Base-by-base conservation (phyloP, 1,140 invertebrate genomes). In the Pseudomyrmex gracilis region DNA sequence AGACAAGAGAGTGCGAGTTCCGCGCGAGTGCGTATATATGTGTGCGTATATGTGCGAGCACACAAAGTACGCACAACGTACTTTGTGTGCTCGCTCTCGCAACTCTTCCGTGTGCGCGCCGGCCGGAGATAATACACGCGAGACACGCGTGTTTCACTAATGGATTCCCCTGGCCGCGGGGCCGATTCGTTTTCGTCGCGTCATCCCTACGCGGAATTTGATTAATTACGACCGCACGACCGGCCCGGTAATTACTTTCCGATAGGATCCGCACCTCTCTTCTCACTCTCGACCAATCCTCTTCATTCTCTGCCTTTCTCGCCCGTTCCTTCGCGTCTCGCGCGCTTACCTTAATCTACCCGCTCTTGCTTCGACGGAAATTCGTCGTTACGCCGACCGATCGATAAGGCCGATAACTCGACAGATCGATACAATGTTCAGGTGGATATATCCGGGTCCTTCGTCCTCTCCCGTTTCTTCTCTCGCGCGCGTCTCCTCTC, bases 171-270 rank as follows among this genome's bases (percentile, higher is more conserved):
- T 89, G 85, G 70, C 91, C 85, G 64, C 76, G 68, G 85, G 87
- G 86, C 87, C 87, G 86, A 87, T 89, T 93, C 89, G 90, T 92
- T 93, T 92, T 91, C 92, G 91, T 91, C 90, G 92, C 91, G 92
- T 92, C 92, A 93, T 92, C 88, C 88, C 90, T 87, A 87, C 88
- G 90, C 90, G 86, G 91, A 92, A 92, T 92, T 92, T 93, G 92
- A 93, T 93, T 93, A 93, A 93, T 93, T 92, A 92, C 90, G 85
- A 90, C 64, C 86, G 82, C 71, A 88, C 88, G 77, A 86, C 85
- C 89, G 82, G 85, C 87, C 73, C 67, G 84, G 89, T 93, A 93
- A 93, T 93, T 93, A 93, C 92, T 93, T 92, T 92, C 90, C 91
- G 85, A 93, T 93, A 92, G 90, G 78, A 87, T 89, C 85, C 87